These are phyloP conservation scores for Solen grandis DNA, from an alignment of 1,140 invertebrate species.

Conservation along the genomic window DNA sequence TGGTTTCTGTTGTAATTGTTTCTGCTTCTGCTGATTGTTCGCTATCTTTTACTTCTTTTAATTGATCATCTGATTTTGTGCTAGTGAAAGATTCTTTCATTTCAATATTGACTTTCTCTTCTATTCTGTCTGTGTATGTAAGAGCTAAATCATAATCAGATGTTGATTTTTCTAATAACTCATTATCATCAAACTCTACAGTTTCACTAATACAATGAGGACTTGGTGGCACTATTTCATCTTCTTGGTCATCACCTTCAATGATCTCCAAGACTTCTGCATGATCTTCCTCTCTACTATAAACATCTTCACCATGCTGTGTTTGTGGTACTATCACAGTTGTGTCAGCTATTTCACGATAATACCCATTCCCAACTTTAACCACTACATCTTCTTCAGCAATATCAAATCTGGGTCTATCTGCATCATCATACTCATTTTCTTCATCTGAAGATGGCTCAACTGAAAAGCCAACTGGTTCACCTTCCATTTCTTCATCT, in stretches of 20 bases:
- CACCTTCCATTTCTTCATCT: slow-evolving; percentile 53
- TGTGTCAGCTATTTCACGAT: slow-evolving; percentile 12
- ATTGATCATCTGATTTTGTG: neutral
- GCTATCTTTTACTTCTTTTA: neutral
- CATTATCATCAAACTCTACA: slow-evolving; percentile 28
- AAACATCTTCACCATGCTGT: neutral
- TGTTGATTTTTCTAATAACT: slow-evolving; percentile 1
- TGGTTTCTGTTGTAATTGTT: neutral
- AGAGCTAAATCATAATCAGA: slow-evolving; percentile 35
- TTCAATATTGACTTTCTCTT: slow-evolving; percentile 29
- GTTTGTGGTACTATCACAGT: neutral
- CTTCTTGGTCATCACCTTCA: slow-evolving; percentile 46
- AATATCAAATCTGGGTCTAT: slow-evolving; percentile 21
- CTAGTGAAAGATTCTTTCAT: neutral
- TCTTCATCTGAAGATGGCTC: slow-evolving; percentile 51
- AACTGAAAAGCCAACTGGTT: slow-evolving; percentile 51
- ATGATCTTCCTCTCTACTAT: neutral
- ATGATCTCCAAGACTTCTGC: slow-evolving; percentile 50
- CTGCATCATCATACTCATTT: slow-evolving; percentile 30
- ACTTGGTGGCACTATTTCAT: slow-evolving; percentile 40
- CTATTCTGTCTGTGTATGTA: slow-evolving; percentile 50
- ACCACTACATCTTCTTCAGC: slow-evolving; percentile 41
- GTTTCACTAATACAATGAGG: slow-evolving; percentile 35
- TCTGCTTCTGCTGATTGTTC: neutral
- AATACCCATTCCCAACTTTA: neutral